Percentiles rank a stretch among this genome's conserved stretches.
These are phyloP conservation scores for Eutolmus rufibarbis DNA, from an alignment of 2,888 invertebrate species.

Conservation along the genomic window DNA sequence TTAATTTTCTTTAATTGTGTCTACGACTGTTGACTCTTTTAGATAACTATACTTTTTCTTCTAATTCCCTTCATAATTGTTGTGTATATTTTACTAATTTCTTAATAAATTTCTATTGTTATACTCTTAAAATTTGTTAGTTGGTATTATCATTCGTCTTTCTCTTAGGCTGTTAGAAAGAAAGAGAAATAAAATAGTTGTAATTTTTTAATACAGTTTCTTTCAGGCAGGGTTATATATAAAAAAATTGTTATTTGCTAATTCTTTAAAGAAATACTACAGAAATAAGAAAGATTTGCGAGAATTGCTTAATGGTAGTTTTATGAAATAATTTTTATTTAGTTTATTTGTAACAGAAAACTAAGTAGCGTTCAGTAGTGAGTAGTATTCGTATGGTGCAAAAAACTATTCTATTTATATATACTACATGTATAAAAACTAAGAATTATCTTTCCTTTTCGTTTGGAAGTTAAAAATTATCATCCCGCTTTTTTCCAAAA, in stretches of 20 bases:
- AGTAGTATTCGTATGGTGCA: not conserved
- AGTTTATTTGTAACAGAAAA: not conserved
- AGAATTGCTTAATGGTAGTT: slow-evolving; percentile 5
- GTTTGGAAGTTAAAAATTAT: too few relatives aligned
- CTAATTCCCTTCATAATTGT: slow-evolving; percentile 25
- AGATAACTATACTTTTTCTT: not conserved
- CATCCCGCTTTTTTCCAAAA: too few relatives aligned
- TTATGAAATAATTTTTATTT: not conserved
- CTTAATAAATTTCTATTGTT: slow-evolving; percentile 13
- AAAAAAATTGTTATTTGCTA: not conserved
- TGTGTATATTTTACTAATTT: slow-evolving; percentile 20
- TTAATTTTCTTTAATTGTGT: not conserved
- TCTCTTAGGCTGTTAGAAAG: slow-evolving; percentile 39
- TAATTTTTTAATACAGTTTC: not conserved
- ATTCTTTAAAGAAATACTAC: not conserved
- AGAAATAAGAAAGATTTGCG: not conserved
- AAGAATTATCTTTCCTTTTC: not conserved
- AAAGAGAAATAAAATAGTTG: slow-evolving; percentile 30
- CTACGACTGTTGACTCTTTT: not conserved
- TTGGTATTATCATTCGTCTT: slow-evolving; percentile 35
- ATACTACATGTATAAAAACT: not conserved
- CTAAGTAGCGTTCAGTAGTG: not conserved
- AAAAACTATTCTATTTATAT: not conserved
- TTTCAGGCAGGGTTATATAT: not conserved
- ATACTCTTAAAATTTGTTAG: slow-evolving; percentile 38